Evolutionary conservation across 2,113 vertebrate species (phyloP).

Genomic region (Phalacrocorax brasilianus): DNA sequence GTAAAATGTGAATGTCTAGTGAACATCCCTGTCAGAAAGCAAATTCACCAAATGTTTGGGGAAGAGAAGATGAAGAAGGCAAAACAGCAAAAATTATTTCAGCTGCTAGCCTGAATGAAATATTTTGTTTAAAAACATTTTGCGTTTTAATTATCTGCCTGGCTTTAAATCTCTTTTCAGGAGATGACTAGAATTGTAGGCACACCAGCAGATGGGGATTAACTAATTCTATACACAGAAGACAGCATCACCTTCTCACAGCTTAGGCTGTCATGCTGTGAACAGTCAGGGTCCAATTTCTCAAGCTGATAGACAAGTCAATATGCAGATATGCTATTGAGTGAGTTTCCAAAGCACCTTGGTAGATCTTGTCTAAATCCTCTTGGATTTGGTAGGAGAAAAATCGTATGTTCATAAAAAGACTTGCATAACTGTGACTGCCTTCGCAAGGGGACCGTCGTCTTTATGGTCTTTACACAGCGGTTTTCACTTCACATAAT

Average conservation of each 20-base stretch:
- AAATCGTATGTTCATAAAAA: not conserved
- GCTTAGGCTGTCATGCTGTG: conserved; percentile 20
- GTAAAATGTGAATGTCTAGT: not conserved
- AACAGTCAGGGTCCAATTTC: conserved; percentile 19
- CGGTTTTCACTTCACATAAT: not conserved
- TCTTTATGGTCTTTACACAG: not conserved
- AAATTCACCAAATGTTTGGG: not conserved
- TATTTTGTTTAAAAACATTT: not conserved
- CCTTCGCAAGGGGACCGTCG: not conserved
- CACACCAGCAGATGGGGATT: conserved; percentile 44
- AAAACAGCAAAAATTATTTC: not conserved
- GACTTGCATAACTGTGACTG: not conserved
- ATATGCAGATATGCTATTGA: not conserved
- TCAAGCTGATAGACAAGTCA: conserved; percentile 32
- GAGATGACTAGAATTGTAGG: not conserved
- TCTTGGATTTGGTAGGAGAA: not conserved
- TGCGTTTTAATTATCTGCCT: not conserved
- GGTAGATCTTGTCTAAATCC: not conserved
- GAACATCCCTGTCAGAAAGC: not conserved
- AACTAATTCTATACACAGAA: conserved; percentile 14
- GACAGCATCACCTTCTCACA: not conserved
- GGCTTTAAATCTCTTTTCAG: conserved; percentile 4
- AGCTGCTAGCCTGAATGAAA: not conserved
- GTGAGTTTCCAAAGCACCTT: not conserved
- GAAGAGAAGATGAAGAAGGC: not conserved